Conservation (phyloP, 2,113 vertebrate species). For the Ciconia boyciana region DNA sequence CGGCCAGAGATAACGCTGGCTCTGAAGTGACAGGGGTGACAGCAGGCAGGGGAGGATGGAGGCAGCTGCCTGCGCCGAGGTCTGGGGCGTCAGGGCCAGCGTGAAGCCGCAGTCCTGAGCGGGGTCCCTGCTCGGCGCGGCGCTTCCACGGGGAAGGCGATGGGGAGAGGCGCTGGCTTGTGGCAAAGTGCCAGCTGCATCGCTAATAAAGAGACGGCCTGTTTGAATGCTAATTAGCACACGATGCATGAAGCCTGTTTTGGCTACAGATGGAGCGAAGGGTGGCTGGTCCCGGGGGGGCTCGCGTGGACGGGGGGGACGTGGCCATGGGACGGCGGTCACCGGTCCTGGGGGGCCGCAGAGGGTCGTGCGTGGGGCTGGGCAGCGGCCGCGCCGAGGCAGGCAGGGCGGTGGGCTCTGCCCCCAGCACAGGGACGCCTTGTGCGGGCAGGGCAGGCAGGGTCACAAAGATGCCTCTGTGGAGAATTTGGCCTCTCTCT, state of each 20-base stretch:
- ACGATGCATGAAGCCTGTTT: rapidly evolving
- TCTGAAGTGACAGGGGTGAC: background rate
- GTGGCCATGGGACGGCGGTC: background rate
- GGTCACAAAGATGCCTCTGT: background rate
- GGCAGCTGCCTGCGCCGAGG: background rate
- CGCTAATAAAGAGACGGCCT: rapidly evolving
- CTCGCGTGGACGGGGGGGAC: background rate
- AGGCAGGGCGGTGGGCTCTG: background rate
- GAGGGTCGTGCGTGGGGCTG: rapidly evolving
- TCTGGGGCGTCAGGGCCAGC: background rate
- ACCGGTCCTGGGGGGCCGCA: background rate
- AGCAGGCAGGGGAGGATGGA: background rate
- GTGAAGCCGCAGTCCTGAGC: rapidly evolving
- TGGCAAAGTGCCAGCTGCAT: too few species aligned
- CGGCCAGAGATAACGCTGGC: background rate
- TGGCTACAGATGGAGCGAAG: background rate
- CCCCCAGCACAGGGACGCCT: background rate
- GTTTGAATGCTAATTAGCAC: background rate
- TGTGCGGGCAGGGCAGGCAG: background rate
- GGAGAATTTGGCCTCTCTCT: background rate
- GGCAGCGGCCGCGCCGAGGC: background rate
- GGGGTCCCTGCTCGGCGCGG: rapidly evolving
- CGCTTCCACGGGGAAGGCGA: background rate
- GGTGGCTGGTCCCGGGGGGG: rapidly evolving
- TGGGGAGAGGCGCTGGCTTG: background rate